Evolutionary conservation across 1,140 invertebrate species (phyloP).

Genomic region (Leptinotarsa undecemlineata): DNA sequence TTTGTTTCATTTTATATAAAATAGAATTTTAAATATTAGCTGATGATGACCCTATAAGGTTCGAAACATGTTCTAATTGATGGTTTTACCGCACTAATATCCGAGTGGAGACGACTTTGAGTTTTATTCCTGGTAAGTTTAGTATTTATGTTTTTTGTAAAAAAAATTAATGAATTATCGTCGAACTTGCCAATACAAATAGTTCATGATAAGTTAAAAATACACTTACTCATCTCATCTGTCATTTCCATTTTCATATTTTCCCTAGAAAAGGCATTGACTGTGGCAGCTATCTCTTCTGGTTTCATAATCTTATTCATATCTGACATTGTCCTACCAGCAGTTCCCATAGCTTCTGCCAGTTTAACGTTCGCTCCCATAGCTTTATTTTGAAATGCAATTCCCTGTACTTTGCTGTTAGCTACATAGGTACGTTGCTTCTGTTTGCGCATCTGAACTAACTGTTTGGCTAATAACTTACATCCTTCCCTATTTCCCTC

Average conservation of each 20-base stretch:
- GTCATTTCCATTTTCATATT: slow-evolving; percentile 91
- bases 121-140: too few relatives aligned
- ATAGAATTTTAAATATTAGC: too few relatives aligned
- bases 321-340: slow-evolving; percentile 82
- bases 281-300: slow-evolving; percentile 76
- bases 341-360: slow-evolving; percentile 82
- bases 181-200: too few relatives aligned
- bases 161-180: too few relatives aligned
- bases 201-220: not conserved
- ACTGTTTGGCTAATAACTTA: slow-evolving; percentile 83
- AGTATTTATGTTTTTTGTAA: too few relatives aligned
- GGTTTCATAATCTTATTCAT: slow-evolving; percentile 90
- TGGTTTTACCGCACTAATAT: too few relatives aligned
- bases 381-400: slow-evolving; percentile 82
- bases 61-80: too few relatives aligned
- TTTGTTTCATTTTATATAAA: too few relatives aligned
- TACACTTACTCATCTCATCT: slow-evolving; percentile 85
- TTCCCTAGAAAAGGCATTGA: slow-evolving; percentile 81
- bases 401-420: slow-evolving; percentile 72
- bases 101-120: too few relatives aligned
- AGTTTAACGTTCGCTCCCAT: slow-evolving; percentile 88
- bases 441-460: slow-evolving; percentile 85
- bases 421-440: slow-evolving; percentile 81
- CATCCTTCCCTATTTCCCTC: slow-evolving; percentile 84
- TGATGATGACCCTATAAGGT: too few relatives aligned